Conservation (phyloP, 30 jellyfish, hydroid and myxozoan genomes). For the Aurelia sp. region DNA sequence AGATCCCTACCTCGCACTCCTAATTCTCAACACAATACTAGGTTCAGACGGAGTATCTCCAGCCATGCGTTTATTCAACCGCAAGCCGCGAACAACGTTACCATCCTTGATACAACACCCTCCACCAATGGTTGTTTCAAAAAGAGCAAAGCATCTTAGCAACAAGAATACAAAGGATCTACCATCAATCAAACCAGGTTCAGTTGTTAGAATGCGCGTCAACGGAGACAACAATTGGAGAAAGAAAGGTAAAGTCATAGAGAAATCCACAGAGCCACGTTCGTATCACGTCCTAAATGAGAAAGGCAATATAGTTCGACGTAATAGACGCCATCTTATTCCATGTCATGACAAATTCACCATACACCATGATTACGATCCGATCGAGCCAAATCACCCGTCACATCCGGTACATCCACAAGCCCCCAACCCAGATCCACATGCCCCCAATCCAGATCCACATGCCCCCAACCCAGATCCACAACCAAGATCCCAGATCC, state of each 20-base stretch:
- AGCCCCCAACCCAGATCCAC: constrained; percentile 7
- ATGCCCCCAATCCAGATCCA: constrained; percentile 5
- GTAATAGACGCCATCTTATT: constrained; percentile 36
- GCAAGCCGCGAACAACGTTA: constrained; percentile 48
- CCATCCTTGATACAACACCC: constrained; percentile 49
- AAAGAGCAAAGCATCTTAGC: not conserved
- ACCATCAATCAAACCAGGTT: constrained; percentile 42
- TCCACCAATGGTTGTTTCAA: constrained; percentile 34
- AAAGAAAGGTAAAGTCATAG: constrained; percentile 37
- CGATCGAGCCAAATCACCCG: constrained; percentile 48
- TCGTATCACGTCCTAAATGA: constrained; percentile 24
- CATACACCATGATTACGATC: constrained; percentile 30
- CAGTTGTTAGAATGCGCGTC: constrained; percentile 41
- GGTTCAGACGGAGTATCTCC: constrained; percentile 49
- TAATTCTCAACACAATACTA: too few relatives aligned
- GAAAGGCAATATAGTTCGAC: constrained; percentile 34
- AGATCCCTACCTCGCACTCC: constrained; percentile 57
- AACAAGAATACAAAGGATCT: constrained; percentile 34
- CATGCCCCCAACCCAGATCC: constrained; percentile 20
- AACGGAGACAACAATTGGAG: constrained; percentile 33
- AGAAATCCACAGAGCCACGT: too few relatives aligned
- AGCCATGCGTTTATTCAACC: constrained; percentile 52
- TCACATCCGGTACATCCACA: constrained; percentile 21
- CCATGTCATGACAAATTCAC: constrained; percentile 42
- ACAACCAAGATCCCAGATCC: too few relatives aligned